phyloP scores from a whole-genome alignment of 2,113 vertebrate genomes.

The Rhea pennata region DNA sequence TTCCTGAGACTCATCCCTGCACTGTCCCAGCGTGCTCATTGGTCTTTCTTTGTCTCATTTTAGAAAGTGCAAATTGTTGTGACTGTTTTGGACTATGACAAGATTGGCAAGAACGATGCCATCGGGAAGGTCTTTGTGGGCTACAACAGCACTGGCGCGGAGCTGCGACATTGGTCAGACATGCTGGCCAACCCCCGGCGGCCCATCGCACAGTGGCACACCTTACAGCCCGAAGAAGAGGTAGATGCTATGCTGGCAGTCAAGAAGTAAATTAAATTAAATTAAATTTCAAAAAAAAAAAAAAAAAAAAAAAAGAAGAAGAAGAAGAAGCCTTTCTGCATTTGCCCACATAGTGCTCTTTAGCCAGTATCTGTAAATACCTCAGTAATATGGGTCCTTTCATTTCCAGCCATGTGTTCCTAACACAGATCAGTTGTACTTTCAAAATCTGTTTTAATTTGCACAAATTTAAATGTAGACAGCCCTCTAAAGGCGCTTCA shows the following conservation, averaged over 20 bases:
- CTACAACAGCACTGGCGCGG: conserved; percentile 96
- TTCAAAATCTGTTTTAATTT: conserved; percentile 79
- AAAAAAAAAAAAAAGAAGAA: conserved; percentile 28
- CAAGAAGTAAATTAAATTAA: conserved; percentile 89
- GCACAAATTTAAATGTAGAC: conserved; percentile 83
- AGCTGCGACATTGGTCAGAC: conserved; percentile 98
- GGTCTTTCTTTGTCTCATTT: conserved; percentile 36
- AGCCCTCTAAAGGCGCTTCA: conserved; percentile 72
- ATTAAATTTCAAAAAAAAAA: conserved; percentile 70
- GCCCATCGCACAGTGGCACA: conserved; percentile 99
- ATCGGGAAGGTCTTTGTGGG: conserved; percentile 99
- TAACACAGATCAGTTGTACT: conserved; percentile 79
- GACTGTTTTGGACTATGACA: conserved; percentile 99
- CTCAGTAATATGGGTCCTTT: conserved; percentile 97
- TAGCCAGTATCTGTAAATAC: conserved; percentile 99
- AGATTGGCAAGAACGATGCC: conserved; percentile 99
- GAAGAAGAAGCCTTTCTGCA: conserved; percentile 82
- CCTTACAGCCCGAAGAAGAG: conserved; percentile 94
- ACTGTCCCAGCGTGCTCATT: not conserved
- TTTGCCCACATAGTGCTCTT: conserved; percentile 94
- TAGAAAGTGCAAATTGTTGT: conserved; percentile 99
- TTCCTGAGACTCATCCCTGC: not conserved
- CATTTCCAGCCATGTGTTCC: conserved; percentile 82
- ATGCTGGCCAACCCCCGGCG: conserved; percentile 98
- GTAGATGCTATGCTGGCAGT: conserved; percentile 94